Base-by-base conservation (phyloP, 1,140 invertebrate species). In the Nasonia vitripennis region DNA sequence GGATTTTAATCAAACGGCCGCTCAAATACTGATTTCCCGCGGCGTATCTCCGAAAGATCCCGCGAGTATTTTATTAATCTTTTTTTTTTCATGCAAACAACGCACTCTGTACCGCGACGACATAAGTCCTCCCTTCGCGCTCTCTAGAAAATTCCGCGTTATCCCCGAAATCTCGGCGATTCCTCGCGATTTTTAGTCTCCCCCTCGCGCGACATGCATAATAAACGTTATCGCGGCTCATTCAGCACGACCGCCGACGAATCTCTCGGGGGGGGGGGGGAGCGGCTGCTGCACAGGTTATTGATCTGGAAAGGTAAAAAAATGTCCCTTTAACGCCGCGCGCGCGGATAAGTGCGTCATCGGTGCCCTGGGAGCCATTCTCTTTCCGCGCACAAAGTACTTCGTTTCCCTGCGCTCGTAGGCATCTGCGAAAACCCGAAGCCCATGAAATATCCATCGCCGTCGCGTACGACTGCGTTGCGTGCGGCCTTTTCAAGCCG, bases 371-470 rank as follows among this genome's bases (percentile, higher is more conserved):
- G 80, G 80, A 82, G 67, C 67, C 14, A 71, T 78, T 68, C 74
- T 73, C 75, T 67, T 48, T 68, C 37, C 83, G 83, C 84, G 45
- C 87, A 27, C 87, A 27, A 27, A 75, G 70, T 48, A 70, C 10
- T 70, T 45, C 74, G 51, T 41, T n/a, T 51, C 78, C 83, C 75
- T 83, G 10, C 20, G 34, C 55, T 20, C 51, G 34, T 9, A n/a
- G 37, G 37, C 73, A 82, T 70, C 62, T 78, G 55, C 70, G 80
- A 31, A 41, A 74, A 20, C 68, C 12, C 81, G 17, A 68, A 85
- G 81, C 84, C 86, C 87, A 86, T 89, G 87, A 90, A 90, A 89
- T 88, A 89, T 89, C 89, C 88, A 62, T 31, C 55, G 31, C 17
- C 6, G 34, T 37, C 62, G n/a, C 41, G 48, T 75, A 37, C 75